Percentiles rank a stretch among this genome's conserved stretches.
Evolutionary conservation across 1,140 invertebrate species (phyloP).

Genomic region (Temnothorax curvispinosus): DNA sequence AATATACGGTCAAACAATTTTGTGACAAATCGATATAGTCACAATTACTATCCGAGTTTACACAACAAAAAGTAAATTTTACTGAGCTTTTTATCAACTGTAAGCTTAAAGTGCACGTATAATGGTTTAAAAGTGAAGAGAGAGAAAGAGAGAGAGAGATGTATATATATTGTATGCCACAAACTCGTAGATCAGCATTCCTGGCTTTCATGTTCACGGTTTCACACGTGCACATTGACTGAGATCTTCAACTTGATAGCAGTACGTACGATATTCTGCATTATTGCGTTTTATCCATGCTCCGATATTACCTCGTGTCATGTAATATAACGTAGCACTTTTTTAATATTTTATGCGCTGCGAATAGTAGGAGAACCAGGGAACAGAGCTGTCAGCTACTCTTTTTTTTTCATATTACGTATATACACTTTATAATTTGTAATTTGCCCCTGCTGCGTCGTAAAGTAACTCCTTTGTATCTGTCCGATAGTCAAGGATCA

Average conservation of each 20-base stretch:
- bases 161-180: not conserved
- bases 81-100: not conserved
- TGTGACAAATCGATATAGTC: not conserved
- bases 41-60: not conserved
- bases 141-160: not conserved
- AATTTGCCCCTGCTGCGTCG: conserved; percentile 12
- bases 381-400: conserved; percentile 26
- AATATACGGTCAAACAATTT: not conserved
- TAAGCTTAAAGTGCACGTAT: not conserved
- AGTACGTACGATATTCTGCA: conserved; percentile 8
- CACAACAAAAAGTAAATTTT: conserved; percentile 15
- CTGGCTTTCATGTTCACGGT: conserved; percentile 67
- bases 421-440: conserved; percentile 33
- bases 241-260: conserved; percentile 41
- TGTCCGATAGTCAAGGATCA: not conserved
- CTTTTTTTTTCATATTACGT: conserved; percentile 9
- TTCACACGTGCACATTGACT: conserved; percentile 47
- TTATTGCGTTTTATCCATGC: conserved; percentile 39
- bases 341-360: conserved; percentile 35
- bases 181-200: conserved; percentile 81
- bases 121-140: not conserved
- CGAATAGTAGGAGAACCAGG: not conserved
- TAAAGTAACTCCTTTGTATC: conserved; percentile 21
- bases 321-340: conserved; percentile 29
- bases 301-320: conserved; percentile 40